Percentiles rank a stretch among this genome's conserved stretches.
Conservation (phyloP, 2,113 vertebrate genomes). For the Numenius arquata region DNA sequence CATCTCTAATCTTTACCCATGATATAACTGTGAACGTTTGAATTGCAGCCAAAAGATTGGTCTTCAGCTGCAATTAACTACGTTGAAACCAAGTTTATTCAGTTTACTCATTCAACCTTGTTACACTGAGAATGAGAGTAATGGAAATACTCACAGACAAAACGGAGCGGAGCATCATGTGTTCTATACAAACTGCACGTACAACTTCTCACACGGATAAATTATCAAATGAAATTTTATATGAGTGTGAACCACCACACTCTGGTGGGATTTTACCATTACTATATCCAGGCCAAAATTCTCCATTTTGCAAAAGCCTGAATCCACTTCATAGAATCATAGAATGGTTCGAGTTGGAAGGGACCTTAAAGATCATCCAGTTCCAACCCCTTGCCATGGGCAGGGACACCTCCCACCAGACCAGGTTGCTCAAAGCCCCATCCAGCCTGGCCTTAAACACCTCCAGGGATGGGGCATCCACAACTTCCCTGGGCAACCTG, state of each 20-base stretch:
- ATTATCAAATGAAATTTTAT: background rate
- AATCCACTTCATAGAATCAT: background rate
- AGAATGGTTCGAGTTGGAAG: too few relatives aligned
- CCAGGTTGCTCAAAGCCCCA: too few relatives aligned
- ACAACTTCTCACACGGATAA: background rate
- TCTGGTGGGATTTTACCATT: background rate
- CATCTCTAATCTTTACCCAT: background rate
- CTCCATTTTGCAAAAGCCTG: background rate
- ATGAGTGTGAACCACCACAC: background rate
- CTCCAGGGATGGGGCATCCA: too few relatives aligned
- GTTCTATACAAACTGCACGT: background rate
- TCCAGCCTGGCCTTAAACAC: too few relatives aligned
- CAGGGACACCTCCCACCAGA: too few relatives aligned
- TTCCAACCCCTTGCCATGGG: too few relatives aligned
- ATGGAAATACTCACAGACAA: background rate
- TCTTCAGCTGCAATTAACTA: background rate
- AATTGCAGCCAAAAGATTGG: background rate
- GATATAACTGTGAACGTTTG: background rate
- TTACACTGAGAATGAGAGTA: background rate
- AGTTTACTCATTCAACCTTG: background rate
- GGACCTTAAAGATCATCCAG: too few relatives aligned
- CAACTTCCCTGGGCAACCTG: too few relatives aligned
- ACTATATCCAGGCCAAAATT: background rate
- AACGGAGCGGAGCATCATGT: background rate
- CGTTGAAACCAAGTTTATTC: background rate